phyloP scores from a whole-genome alignment of 2,888 invertebrate genomes.

The Falcaria lacertinaria region DNA sequence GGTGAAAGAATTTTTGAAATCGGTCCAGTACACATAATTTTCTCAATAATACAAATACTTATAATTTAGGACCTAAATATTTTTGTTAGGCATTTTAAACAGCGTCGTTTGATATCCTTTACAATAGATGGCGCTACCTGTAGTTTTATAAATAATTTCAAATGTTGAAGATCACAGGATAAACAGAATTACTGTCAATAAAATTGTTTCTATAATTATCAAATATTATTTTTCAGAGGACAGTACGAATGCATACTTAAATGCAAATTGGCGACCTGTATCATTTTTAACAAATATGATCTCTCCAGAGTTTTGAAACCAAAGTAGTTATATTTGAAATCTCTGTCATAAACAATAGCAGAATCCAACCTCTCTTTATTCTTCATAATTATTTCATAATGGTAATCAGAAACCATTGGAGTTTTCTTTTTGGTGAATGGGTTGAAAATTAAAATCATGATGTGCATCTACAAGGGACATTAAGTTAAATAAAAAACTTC shows the following conservation, averaged over 20 bases:
- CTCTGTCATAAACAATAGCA: slow-evolving; percentile 97
- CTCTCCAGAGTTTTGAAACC: slow-evolving; percentile 99
- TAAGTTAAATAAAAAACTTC: no score
- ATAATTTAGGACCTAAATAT: no score
- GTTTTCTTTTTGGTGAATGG: slow-evolving; percentile 84
- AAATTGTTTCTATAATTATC: not conserved
- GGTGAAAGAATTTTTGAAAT: no score
- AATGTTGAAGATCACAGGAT: no score
- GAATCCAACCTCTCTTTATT: slow-evolving; percentile 95
- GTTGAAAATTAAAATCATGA: no score
- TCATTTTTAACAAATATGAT: slow-evolving; percentile 95
- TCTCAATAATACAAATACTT: no score
- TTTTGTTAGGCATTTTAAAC: no score
- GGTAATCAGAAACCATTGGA: slow-evolving; percentile 93
- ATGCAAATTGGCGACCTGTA: slow-evolving; percentile 85
- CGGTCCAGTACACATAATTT: no score
- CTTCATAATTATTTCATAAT: slow-evolving; percentile 89
- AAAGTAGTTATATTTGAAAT: slow-evolving; percentile 98
- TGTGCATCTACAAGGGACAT: no score
- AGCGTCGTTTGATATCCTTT: no score
- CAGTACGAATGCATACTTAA: slow-evolving; percentile 83
- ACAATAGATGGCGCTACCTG: not conserved
- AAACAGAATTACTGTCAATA: no score
- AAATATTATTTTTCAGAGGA: slow-evolving; percentile 75
- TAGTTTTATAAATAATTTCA: not conserved